These are phyloP conservation scores for Agapostemon virescens DNA, from an alignment of 2,888 invertebrate genomes.

Conservation along the genomic window DNA sequence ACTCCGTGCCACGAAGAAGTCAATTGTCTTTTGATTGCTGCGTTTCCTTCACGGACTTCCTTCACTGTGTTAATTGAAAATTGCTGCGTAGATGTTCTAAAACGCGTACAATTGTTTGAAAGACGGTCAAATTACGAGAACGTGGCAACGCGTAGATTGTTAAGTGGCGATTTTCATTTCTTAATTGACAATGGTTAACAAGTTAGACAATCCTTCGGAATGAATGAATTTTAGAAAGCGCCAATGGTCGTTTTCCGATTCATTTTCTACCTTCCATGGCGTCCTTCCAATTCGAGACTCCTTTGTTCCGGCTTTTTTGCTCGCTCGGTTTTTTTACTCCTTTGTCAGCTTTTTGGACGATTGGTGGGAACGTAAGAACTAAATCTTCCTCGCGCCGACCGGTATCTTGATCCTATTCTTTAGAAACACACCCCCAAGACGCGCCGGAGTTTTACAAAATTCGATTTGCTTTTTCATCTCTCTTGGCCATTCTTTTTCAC, in stretches of 20 bases:
- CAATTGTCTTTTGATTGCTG: no score
- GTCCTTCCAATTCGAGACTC: slow-evolving; percentile 22
- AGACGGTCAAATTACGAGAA: no score
- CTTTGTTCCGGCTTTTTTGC: slow-evolving; percentile 32
- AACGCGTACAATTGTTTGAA: no score
- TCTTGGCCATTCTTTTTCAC: slow-evolving; percentile 57
- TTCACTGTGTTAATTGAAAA: no score
- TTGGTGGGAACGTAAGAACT: slow-evolving; percentile 58
- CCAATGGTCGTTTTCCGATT: slow-evolving; percentile 15
- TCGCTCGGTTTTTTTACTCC: slow-evolving; percentile 26
- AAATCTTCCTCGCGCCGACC: slow-evolving; percentile 67
- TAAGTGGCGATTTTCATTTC: no score
- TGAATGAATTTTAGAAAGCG: neutral
- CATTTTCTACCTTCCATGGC: slow-evolving; percentile 21
- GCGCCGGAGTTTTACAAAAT: slow-evolving; percentile 72
- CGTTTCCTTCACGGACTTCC: no score
- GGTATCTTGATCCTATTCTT: slow-evolving; percentile 54
- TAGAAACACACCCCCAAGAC: slow-evolving; percentile 27
- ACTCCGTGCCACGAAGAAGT: no score
- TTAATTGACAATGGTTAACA: neutral
- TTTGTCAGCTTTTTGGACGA: slow-evolving; percentile 50
- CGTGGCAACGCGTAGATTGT: no score
- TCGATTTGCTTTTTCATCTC: slow-evolving; percentile 73
- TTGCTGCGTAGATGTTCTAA: no score
- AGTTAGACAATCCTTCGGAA: neutral